Conservation (phyloP, 1,140 invertebrate genomes). For the Radopholus similis region DNA sequence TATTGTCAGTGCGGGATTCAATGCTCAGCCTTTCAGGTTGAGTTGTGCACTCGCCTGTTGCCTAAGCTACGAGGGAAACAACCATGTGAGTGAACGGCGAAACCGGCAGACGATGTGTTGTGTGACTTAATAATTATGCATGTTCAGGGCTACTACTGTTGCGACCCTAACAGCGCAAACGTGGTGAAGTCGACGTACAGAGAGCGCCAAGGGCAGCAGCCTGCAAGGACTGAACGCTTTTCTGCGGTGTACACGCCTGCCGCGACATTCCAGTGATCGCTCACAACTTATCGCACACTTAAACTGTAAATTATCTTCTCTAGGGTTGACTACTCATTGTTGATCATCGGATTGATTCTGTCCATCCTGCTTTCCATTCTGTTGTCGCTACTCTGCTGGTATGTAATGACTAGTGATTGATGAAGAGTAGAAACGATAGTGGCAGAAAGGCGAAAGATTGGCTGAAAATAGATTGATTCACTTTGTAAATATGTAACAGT, state of each 20-base stretch:
- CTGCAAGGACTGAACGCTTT: conserved; percentile 23
- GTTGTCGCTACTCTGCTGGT: conserved; percentile 24
- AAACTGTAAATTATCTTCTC: not conserved
- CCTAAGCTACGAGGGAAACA: conserved; percentile 16
- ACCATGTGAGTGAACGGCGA: conserved; percentile 12
- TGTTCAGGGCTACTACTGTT: conserved; percentile 36
- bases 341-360: conserved; percentile 35
- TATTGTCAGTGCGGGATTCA: not conserved
- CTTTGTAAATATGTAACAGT: too few species aligned
- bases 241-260: conserved; percentile 9
- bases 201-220: not conserved
- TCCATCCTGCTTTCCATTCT: conserved; percentile 40
- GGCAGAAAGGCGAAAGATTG: too few species aligned
- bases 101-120: too few species aligned
- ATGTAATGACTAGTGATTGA: too few species aligned
- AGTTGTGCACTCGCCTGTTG: conserved; percentile 28
- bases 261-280: conserved; percentile 29
- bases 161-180: conserved; percentile 14
- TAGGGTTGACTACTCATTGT: conserved; percentile 35
- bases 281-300: not conserved
- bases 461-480: too few species aligned
- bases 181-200: not conserved
- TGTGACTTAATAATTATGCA: too few species aligned
- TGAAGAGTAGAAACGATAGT: too few species aligned
- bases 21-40: not conserved